phyloP scores from a whole-genome alignment of 2,797 vertebrate genomes.

The Pseudocheirus occidentalis region DNA sequence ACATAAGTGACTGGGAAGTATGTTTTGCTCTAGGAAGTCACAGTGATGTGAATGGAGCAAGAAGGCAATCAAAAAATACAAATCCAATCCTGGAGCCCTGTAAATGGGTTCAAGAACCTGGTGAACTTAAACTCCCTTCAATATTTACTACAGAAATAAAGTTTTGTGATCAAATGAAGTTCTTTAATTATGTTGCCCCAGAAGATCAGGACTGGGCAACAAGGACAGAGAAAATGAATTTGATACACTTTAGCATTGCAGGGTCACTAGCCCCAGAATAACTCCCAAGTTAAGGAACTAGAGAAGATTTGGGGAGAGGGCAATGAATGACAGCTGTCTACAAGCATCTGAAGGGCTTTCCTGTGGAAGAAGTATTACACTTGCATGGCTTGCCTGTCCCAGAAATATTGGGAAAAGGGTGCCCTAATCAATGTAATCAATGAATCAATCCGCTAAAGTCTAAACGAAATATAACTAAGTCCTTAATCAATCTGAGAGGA shows the following conservation, averaged over 20 bases:
- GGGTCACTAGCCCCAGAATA: not conserved
- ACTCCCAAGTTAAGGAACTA: not conserved
- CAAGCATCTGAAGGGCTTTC: not conserved
- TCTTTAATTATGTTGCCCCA: not conserved
- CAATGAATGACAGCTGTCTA: not conserved
- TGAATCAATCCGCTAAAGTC: not conserved
- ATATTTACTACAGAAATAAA: not conserved
- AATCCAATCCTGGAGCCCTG: not conserved
- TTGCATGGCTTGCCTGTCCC: not conserved
- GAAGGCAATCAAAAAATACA: not conserved
- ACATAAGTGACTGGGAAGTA: not conserved
- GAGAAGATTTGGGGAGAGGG: not conserved
- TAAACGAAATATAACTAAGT: not conserved
- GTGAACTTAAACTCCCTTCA: not conserved
- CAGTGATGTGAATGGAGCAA: not conserved
- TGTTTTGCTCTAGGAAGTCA: not conserved
- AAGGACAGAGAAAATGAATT: not conserved
- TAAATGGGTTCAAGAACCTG: not conserved
- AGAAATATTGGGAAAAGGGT: not conserved
- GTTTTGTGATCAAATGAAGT: not conserved
- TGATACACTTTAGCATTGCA: not conserved
- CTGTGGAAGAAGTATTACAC: not conserved
- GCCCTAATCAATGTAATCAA: not conserved
- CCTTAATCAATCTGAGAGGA: not conserved
- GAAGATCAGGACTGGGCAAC: not conserved